Evolutionary conservation across 2,113 vertebrate species (phyloP), one percentile per base, ranked within the genome.

Genomic region (Antigone vipio): DNA sequence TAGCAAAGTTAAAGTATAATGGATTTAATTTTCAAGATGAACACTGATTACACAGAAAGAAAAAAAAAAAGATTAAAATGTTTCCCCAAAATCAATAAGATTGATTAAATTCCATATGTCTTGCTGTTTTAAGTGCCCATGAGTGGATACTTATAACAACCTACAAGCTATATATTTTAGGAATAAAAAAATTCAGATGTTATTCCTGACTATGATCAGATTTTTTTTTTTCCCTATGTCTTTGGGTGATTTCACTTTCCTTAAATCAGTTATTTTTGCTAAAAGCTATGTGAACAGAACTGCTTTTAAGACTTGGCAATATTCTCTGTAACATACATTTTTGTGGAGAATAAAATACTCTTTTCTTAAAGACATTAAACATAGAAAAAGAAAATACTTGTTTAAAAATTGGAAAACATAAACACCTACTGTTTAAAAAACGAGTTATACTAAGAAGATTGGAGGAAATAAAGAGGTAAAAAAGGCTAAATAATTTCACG

Each of bases 21-120:
- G 19, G 71, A 94, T 95, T 91, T 29, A 79, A 78, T 79, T 93
- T 86, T 91, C 15, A 87, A 95, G 52, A 59, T 22, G 62, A 94
- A 52, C 21, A 27, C 20, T 89, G 85, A 92, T 92, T 93, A 68
- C n/a, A 85, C 0, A 6, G 21, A 74, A 82, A 93, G 8, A n/a
- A 35, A 72, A 67, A 56, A 21, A 45, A 88, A 62, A 45, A 1
- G 5, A 88, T 75, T 91, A 35, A 45, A 76, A 19, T 58, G 9
- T 71, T 96, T 93, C 63, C 56, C 14, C 24, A 59, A 96, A 92
- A 89, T 84, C 64, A 89, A 30, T 82, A 79, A 53, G 11, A 74
- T 60, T 85, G 42, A 93, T 95, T 94, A 83, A 88, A 92, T 71
- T 90, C 24, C 66, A 2, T 60, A 35, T 22, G 12, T 34, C 6